Evolutionary conservation across 2,113 vertebrate species (phyloP).

Genomic region (Nanorana parkeri): DNA sequence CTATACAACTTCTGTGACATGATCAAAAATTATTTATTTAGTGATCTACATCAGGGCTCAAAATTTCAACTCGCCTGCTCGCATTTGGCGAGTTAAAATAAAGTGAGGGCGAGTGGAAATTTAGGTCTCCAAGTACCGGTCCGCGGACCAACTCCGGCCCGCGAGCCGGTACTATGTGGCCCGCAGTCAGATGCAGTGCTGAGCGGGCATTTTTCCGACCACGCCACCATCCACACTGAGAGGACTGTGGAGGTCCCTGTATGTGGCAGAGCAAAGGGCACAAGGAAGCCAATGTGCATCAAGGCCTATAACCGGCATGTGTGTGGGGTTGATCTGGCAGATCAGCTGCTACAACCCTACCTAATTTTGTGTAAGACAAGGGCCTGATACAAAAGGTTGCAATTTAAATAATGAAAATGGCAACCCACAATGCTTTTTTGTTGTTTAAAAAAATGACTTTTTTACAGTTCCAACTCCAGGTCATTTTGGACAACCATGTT

Average conservation of each 20-base stretch:
- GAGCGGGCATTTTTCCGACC: too few species aligned
- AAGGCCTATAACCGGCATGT: not conserved
- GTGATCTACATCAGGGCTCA: too few species aligned
- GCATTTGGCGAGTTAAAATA: too few species aligned
- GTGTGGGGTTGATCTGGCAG: constrained; percentile 2
- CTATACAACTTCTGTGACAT: too few species aligned
- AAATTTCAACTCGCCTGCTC: too few species aligned
- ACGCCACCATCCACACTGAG: not conserved
- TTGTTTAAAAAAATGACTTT: not conserved
- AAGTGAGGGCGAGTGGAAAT: too few species aligned
- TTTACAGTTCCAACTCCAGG: not conserved
- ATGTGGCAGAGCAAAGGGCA: not conserved
- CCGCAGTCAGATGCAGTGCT: too few species aligned
- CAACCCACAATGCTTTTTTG: not conserved
- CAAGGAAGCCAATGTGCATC: not conserved
- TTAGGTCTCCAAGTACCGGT: too few species aligned
- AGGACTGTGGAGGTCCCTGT: not conserved
- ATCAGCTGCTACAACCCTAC: constrained; percentile 6
- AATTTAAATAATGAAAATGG: not conserved
- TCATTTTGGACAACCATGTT: too few species aligned
- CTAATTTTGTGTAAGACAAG: not conserved
- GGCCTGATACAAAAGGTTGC: constrained; percentile 8
- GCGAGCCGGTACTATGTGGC: too few species aligned
- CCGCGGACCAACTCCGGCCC: too few species aligned
- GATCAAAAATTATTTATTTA: too few species aligned